Conservation (phyloP, 1,140 invertebrate species). For the Caerostris extrusa region DNA sequence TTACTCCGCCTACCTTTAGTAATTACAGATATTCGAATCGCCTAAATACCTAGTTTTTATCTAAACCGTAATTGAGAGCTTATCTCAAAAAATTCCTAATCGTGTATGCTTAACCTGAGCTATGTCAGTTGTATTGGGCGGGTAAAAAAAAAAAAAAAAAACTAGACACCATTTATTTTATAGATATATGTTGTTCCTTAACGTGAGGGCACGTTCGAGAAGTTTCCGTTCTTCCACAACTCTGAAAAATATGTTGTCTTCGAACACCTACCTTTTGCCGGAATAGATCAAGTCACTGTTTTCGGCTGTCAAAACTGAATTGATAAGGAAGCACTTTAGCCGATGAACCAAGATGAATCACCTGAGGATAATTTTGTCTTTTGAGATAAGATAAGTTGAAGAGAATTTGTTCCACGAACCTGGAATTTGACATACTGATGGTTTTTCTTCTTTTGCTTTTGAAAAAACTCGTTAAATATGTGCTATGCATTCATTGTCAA, state of each 20-base stretch:
- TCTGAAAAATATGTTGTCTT: neutral
- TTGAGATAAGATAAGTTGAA: neutral
- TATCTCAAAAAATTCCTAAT: no score
- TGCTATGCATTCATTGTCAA: neutral
- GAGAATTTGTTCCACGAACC: neutral
- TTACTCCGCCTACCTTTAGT: no score
- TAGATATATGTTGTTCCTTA: neutral
- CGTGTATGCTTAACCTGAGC: no score
- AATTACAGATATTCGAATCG: no score
- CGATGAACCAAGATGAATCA: neutral
- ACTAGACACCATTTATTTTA: neutral
- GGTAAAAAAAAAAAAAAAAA: no score
- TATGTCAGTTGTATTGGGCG: no score
- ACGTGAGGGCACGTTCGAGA: neutral
- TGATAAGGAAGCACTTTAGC: conserved; percentile 8
- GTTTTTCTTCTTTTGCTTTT: neutral
- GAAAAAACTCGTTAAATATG: neutral
- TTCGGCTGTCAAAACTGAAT: conserved; percentile 22
- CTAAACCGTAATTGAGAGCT: no score
- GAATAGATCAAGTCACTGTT: conserved; percentile 11
- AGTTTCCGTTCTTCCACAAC: neutral
- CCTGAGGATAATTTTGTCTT: neutral
- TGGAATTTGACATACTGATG: neutral
- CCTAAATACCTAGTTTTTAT: no score
- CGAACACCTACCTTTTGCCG: neutral